Percentiles rank a stretch among this genome's conserved stretches.
These are phyloP conservation scores for Thripadectes ignobilis DNA, from an alignment of 2,797 vertebrate species.

Conservation along the genomic window DNA sequence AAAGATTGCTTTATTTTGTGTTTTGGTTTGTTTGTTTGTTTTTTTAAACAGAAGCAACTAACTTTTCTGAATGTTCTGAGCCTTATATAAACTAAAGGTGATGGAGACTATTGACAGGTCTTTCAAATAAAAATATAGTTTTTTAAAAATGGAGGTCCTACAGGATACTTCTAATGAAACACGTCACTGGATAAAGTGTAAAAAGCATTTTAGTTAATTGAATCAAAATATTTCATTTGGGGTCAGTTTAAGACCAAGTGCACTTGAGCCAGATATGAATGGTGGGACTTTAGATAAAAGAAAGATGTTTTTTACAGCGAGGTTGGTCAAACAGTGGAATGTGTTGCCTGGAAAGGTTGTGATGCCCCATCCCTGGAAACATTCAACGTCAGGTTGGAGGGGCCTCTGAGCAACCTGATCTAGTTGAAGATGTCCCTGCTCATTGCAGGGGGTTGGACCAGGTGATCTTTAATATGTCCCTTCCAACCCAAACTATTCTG, in stretches of 20 bases:
- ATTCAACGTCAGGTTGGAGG: fast-evolving
- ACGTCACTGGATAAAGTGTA: not conserved
- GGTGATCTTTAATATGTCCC: not conserved
- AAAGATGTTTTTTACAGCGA: not conserved
- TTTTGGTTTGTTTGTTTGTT: not conserved
- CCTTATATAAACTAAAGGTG: not conserved
- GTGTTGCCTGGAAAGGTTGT: not conserved
- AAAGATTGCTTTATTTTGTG: not conserved
- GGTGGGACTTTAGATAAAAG: not conserved
- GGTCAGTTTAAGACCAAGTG: not conserved
- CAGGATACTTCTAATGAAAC: not conserved
- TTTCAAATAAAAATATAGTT: not conserved
- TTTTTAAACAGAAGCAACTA: not conserved
- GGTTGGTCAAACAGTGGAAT: not conserved
- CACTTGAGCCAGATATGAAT: not conserved
- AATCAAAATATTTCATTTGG: not conserved
- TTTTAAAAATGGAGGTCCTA: not conserved
- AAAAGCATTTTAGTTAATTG: not conserved
- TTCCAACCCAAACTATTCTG: not conserved
- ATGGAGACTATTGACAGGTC: not conserved
- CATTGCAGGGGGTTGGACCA: not conserved
- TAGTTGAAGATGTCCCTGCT: not conserved
- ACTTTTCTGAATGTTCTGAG: not conserved
- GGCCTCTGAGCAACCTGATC: not conserved
- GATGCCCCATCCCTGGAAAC: not conserved